Base-by-base conservation (phyloP, 23 tunicate species). In the Ciona savignyi region DNA sequence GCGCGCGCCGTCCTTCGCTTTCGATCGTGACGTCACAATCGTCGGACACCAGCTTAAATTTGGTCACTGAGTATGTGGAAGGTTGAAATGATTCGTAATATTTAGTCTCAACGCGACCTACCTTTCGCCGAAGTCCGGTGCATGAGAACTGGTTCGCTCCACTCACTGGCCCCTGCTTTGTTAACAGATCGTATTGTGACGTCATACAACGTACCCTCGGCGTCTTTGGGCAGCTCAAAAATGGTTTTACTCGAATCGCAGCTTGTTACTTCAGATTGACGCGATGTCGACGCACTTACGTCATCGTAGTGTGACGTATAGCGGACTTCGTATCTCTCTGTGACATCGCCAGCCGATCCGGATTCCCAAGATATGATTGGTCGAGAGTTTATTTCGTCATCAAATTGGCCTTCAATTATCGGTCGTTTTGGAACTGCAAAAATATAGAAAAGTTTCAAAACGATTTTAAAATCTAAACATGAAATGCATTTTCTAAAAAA, bases 171-270 rank as follows among this genome's bases (percentile, higher is more conserved):
- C 32, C 83, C 83, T n/a, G 75, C 75, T 27, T 68, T 78, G 73
- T 78, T 78, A 4, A 68, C 83, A 35, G 34, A 64, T 23, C 83
- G 73, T 2, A 78, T 34, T 69, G 48, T 69, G 32, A 78, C 74
- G 83, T 68, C 73, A 68, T 35, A 72, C 33, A 31, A 29, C 6
- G 64, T 25, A 24, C 32, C 76, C 3, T 27, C 33, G 21, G 34
- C 49, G 28, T 72, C 64, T 23, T 72, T 64, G 2, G 63, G 64
- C 21, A 72, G 23, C 49, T 2, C 64, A 3, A 72, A 42, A 63
- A 25, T n/a, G 15, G 28, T 20, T 25, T 63, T 63, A 4, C 4
- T 22, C 28, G 67, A 25, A 42, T 42, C 56, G n/a, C n/a, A n/a
- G n/a, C n/a, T n/a, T 70, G 4, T 3, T 23, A 30, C 51, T 31